A percentile compares a stretch with the other conserved stretches of the same genome.
phyloP scores from a whole-genome alignment of 2,113 vertebrate species.

The Numida meleagris region DNA sequence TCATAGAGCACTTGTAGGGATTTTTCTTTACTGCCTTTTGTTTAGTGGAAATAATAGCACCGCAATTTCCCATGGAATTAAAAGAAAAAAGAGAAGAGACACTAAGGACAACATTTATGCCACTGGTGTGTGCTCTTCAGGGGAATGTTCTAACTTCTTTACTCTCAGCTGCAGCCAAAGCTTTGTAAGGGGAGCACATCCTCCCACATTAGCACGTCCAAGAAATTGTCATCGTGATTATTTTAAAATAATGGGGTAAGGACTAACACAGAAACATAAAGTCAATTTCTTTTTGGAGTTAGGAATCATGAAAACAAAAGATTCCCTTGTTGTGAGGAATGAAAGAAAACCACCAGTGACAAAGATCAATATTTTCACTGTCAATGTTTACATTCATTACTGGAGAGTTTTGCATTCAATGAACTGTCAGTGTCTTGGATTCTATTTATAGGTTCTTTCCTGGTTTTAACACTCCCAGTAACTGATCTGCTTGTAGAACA shows the following conservation, averaged over 20 bases:
- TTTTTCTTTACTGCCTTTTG: not conserved
- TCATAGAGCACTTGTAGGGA: not conserved
- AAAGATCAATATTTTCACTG: not conserved
- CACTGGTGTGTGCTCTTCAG: not conserved
- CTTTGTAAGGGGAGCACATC: not conserved
- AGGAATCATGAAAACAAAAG: not conserved
- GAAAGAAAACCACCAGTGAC: not conserved
- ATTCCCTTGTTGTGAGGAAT: not conserved
- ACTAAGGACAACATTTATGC: not conserved
- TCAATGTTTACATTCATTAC: not conserved
- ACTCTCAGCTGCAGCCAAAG: not conserved
- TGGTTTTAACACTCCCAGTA: not conserved
- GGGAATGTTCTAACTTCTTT: not conserved
- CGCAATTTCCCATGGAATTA: not conserved
- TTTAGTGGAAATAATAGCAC: not conserved
- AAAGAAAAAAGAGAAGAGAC: not conserved
- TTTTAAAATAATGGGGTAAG: not conserved
- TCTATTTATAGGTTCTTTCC: not conserved
- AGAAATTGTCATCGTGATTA: not conserved
- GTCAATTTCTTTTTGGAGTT: not conserved
- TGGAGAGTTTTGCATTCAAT: not conserved
- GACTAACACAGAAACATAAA: not conserved
- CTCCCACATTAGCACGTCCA: not conserved
- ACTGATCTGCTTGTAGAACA: not conserved
- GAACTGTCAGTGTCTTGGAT: not conserved